Percentiles rank a stretch among this genome's conserved stretches.
Evolutionary conservation across 1,140 invertebrate species (phyloP).

Genomic region (Pectinophora gossypiella): DNA sequence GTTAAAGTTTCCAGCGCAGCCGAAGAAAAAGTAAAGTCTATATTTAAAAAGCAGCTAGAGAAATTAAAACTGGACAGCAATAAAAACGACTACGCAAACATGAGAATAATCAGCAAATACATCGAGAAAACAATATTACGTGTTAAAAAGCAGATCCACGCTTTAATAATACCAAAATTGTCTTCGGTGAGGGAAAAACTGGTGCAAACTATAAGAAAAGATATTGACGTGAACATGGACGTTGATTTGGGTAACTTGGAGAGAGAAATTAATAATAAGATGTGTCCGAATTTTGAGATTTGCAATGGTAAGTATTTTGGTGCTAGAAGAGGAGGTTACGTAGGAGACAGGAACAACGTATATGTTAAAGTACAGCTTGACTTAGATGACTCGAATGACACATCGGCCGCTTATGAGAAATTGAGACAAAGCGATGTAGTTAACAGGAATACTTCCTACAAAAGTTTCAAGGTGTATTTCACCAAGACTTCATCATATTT

Average conservation of each 20-base stretch:
- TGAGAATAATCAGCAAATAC: conserved; percentile 27
- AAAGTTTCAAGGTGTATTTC: no score
- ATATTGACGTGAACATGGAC: conserved; percentile 36
- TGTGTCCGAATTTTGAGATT: conserved; percentile 27
- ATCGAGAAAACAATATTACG: conserved; percentile 20
- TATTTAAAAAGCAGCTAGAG: conserved; percentile 30
- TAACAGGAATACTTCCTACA: no score
- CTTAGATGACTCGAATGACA: no score
- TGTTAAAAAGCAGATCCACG: conserved; percentile 16
- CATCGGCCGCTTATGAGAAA: no score
- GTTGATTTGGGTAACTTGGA: conserved; percentile 41
- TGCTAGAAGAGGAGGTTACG: neutral
- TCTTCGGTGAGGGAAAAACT: conserved; percentile 17
- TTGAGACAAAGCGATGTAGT: no score
- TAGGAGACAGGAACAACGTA: conserved; percentile 9
- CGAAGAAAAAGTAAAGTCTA: conserved; percentile 21
- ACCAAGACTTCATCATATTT: no score
- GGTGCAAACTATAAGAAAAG: conserved; percentile 25
- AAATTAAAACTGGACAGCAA: conserved; percentile 29
- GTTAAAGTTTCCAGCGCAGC: conserved; percentile 14
- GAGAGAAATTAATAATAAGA: conserved; percentile 21
- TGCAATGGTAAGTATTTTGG: conserved; percentile 19
- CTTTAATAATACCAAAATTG: conserved; percentile 15
- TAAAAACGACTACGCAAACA: conserved; percentile 29
- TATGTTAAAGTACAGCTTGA: conserved; percentile 36